Evolutionary conservation across 2,113 vertebrate species (phyloP).

Genomic region (Nycticebus coucang): DNA sequence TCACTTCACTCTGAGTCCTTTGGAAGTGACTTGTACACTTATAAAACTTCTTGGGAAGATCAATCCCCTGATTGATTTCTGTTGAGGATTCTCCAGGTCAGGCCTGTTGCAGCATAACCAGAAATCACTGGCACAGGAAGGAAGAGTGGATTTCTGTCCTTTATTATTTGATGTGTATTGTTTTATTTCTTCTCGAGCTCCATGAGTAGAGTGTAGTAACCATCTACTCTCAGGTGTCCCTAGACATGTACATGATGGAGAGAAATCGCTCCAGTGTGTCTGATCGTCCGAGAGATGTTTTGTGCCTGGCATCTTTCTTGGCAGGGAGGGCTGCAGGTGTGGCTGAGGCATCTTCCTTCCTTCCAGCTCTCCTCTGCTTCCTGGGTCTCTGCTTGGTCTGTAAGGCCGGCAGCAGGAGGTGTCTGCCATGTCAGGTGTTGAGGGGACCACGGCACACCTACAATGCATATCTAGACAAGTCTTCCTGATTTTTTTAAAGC

Average conservation of each 20-base stretch:
- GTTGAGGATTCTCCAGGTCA: background rate
- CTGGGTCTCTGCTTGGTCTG: too few species aligned
- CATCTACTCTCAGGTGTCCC: accelerated
- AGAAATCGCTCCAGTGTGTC: accelerated
- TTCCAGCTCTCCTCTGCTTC: accelerated
- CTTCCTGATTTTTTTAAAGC: background rate
- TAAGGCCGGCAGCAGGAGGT: too few species aligned
- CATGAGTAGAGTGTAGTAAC: too few species aligned
- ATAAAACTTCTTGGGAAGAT: background rate
- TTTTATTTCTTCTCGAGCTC: background rate
- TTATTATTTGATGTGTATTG: background rate
- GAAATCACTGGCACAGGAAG: background rate
- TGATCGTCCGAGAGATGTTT: accelerated
- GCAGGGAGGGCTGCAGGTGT: too few species aligned
- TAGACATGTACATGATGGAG: background rate
- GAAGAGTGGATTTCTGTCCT: background rate
- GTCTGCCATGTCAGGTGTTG: background rate
- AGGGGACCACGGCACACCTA: accelerated
- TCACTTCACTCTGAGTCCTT: background rate
- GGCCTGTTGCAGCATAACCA: background rate
- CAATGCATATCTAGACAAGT: too few species aligned
- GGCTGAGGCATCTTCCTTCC: accelerated
- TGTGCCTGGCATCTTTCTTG: background rate
- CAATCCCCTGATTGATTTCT: background rate
- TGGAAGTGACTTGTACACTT: background rate